Base-by-base conservation (phyloP, 2,888 invertebrate species). In the Volucella inanis region DNA sequence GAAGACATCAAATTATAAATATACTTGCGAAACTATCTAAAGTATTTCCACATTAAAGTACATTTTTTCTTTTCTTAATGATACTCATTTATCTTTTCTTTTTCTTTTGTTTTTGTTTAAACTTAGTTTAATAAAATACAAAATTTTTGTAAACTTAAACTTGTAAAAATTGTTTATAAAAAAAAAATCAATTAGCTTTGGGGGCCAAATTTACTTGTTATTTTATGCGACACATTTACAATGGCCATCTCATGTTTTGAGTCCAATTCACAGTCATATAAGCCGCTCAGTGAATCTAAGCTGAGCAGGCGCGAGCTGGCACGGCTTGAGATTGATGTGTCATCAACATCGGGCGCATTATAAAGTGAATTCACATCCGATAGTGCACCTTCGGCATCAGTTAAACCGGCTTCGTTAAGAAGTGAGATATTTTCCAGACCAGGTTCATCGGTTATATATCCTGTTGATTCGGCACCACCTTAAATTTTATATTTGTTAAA, bases 371-470 rank as follows among this genome's bases (percentile, higher is more conserved):
- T 97, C 64, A 97, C 96, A 92, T 97, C 97, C 89, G 97, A 97
- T 80, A 97, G 93, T 38, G 97, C 97, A 78, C 96, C 97, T 93
- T 97, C 97, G 10, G 96, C 97, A 92, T 97, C 97, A 1, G 97
- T 97, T 55, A 97, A 94, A 9, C 97, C 97, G 18, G 96, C 95
- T 92, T 97, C 97, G 92, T 97, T 96, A 15, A 97, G 92, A 94
- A 97, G 95, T 50, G 97, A 97, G 64, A 96, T 95, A 92, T 97
- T 97, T 92, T 97, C 97, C 11, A 97, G 93, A 14, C 96, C 96
- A 0, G 96, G 96, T 92, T 97, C 97, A 92, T 97, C 97, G 0
- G 96, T 97, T n/a, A 96, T 96, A 90, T 97, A 97, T 38, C 96
- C 96, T 1, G 96, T 96, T 87, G 96, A 96, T 90, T 94, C 94